These are phyloP conservation scores for Kryptopterus vitreolus DNA, from an alignment of 2,797 vertebrate species.

Conservation along the genomic window DNA sequence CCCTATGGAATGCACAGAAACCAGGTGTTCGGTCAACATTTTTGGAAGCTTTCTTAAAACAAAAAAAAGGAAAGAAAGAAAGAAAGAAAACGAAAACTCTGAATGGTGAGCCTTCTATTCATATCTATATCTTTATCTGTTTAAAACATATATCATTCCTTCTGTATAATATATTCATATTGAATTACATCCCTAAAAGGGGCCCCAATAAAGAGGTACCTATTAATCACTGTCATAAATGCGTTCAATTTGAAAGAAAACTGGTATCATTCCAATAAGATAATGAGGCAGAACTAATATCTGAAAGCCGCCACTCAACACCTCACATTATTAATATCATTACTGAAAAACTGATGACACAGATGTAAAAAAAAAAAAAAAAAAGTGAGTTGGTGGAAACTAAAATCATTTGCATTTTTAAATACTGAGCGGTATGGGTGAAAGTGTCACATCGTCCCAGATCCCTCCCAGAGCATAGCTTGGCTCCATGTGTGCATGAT, in stretches of 20 bases:
- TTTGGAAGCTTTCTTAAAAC: not conserved
- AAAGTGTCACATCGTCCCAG: not conserved
- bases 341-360: not conserved
- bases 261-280: not conserved
- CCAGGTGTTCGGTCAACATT: not conserved
- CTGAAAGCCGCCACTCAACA: not conserved
- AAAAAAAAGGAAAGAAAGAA: not conserved
- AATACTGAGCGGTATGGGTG: not conserved
- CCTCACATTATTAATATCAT: not conserved
- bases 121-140: not conserved
- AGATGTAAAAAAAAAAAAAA: no score
- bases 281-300: not conserved
- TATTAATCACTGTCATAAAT: not conserved
- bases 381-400: not conserved
- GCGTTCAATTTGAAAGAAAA: no score
- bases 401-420: not conserved
- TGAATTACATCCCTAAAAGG: not conserved
- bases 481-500: constrained; percentile 3
- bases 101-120: not conserved
- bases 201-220: not conserved
- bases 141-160: not conserved
- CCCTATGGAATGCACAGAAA: not conserved
- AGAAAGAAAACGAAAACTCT: not conserved
- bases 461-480: not conserved
- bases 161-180: not conserved